phyloP scores from a whole-genome alignment of 2,797 vertebrate genomes.

The Sparidentex hasta region DNA sequence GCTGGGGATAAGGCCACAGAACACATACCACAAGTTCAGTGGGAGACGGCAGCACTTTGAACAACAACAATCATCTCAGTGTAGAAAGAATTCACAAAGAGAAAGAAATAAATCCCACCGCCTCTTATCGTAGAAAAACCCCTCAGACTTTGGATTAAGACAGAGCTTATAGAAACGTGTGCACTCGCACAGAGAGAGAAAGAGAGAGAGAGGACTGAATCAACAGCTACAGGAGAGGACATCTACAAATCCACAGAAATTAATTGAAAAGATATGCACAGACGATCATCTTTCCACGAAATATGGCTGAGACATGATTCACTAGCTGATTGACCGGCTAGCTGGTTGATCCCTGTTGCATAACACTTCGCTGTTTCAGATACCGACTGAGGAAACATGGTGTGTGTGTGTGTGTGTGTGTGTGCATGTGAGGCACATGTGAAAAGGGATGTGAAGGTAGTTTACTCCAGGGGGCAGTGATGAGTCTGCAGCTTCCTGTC shows the following conservation, averaged over 20 bases:
- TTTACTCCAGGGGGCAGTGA: conserved; percentile 63
- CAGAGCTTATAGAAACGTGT: conserved; percentile 46
- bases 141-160: conserved; percentile 48
- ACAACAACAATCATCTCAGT: conserved; percentile 9
- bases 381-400: conserved; percentile 30
- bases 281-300: conserved; percentile 53
- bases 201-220: conserved; percentile 26
- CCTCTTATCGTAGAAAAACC: conserved; percentile 31
- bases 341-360: conserved; percentile 56
- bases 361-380: conserved; percentile 54
- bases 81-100: conserved; percentile 26
- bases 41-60: conserved; percentile 12
- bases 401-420: no score
- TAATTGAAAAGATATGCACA: conserved; percentile 33
- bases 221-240: conserved; percentile 25
- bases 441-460: neutral
- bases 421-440: neutral
- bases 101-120: conserved; percentile 19
- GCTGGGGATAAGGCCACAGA: neutral
- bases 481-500: conserved; percentile 11
- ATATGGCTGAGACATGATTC: conserved; percentile 46
- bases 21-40: neutral
- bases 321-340: conserved; percentile 47
- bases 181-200: conserved; percentile 26
- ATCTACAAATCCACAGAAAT: conserved; percentile 52